phyloP scores from a whole-genome alignment of 2,113 vertebrate species.

The Heliornis fulica region DNA sequence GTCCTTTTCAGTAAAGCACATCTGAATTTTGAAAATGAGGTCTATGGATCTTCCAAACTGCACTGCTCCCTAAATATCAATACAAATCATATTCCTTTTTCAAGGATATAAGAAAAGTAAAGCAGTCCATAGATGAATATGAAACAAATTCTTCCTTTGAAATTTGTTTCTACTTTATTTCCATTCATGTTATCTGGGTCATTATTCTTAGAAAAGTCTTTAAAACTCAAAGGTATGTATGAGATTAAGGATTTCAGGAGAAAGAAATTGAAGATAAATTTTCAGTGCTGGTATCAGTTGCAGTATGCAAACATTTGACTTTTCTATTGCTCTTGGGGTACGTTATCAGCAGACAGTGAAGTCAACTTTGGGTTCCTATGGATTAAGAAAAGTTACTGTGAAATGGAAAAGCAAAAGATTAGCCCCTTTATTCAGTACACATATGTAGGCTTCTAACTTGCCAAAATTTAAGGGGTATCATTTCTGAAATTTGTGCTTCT shows the following conservation, averaged over 20 bases:
- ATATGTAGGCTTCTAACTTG: not conserved
- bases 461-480: not conserved
- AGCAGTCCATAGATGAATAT: not conserved
- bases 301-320: not conserved
- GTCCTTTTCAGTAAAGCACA: not conserved
- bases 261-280: not conserved
- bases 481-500: not conserved
- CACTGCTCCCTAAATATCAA: not conserved
- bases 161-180: not conserved
- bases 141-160: not conserved
- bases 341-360: constrained; percentile 36
- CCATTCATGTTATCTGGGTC: not conserved
- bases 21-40: not conserved
- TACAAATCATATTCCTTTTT: not conserved
- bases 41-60: not conserved
- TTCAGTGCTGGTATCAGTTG: not conserved
- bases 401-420: constrained; percentile 31
- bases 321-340: constrained; percentile 13
- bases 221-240: constrained; percentile 38
- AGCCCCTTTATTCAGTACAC: not conserved
- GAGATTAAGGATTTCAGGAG: constrained; percentile 20
- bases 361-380: not conserved
- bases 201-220: constrained; percentile 5
- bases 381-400: constrained; percentile 2
- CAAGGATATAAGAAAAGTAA: not conserved